Evolutionary conservation across 1,140 invertebrate species (phyloP).

Genomic region (Bombus turneri): DNA sequence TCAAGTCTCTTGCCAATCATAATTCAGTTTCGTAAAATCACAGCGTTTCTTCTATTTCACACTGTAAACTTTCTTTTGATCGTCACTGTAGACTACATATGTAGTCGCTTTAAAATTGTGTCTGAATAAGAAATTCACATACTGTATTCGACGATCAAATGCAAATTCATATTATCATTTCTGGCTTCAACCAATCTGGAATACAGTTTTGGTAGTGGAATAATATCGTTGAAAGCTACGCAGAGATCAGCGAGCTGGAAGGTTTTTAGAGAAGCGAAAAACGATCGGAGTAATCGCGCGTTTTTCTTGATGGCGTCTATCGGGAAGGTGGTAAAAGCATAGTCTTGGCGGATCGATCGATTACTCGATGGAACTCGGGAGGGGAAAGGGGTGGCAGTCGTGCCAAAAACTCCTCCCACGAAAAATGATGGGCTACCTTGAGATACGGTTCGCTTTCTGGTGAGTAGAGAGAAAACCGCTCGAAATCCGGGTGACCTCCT

Average conservation of each 20-base stretch:
- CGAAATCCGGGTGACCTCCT: constrained; percentile 50
- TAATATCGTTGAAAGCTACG: background rate
- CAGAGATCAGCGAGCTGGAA: background rate
- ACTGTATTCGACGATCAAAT: background rate
- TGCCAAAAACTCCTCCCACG: constrained; percentile 60
- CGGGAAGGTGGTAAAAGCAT: background rate
- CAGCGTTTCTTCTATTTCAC: too few relatives aligned
- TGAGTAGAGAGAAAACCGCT: constrained; percentile 9
- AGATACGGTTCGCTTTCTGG: constrained; percentile 41
- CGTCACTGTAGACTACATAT: background rate
- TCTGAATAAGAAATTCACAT: background rate
- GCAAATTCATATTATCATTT: background rate
- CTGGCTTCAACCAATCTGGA: background rate
- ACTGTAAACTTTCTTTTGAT: too few relatives aligned
- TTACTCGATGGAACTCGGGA: constrained; percentile 19
- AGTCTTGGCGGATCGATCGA: constrained; percentile 49
- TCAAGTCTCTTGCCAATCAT: too few relatives aligned
- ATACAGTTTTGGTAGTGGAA: background rate
- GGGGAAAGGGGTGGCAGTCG: constrained; percentile 30
- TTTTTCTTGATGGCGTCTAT: background rate
- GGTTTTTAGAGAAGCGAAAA: background rate
- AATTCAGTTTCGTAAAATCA: too few relatives aligned
- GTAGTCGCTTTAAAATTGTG: background rate
- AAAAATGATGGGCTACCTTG: constrained; percentile 54
- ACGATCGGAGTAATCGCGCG: background rate